phyloP scores from a whole-genome alignment of 2,113 vertebrate species.

The Motacilla tschutschensis region DNA sequence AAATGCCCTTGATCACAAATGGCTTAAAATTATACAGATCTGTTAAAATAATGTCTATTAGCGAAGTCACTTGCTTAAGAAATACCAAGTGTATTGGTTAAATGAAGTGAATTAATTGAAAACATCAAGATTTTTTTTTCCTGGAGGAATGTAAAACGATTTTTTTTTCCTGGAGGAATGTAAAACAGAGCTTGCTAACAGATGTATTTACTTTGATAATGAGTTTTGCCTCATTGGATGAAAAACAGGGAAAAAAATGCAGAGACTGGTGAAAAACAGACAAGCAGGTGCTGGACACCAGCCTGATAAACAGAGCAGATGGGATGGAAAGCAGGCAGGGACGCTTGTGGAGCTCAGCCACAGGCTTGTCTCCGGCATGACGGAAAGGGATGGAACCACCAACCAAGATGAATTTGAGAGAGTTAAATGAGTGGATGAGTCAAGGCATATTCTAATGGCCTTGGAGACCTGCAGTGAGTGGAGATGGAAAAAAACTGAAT shows the following conservation, averaged over 20 bases:
- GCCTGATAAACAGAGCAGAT: neutral
- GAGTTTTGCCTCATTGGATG: neutral
- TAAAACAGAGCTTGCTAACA: neutral
- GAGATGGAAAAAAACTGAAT: neutral
- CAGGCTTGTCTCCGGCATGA: accelerated
- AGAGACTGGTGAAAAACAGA: neutral
- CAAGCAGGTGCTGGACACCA: neutral
- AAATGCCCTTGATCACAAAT: neutral
- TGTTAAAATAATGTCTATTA: neutral
- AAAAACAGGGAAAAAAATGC: neutral
- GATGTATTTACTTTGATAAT: neutral
- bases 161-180: neutral
- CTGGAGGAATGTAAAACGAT: too few species aligned
- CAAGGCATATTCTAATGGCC: neutral
- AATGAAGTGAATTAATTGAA: neutral
- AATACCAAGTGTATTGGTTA: neutral
- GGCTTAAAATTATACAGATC: neutral
- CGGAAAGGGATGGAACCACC: neutral
- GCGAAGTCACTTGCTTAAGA: neutral
- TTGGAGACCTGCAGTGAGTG: neutral
- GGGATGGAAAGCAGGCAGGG: neutral
- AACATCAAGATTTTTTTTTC: neutral
- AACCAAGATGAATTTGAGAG: neutral
- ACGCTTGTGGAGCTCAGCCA: neutral
- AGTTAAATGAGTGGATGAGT: neutral